phyloP scores from a whole-genome alignment of 2,888 invertebrate genomes.

The Bellardia pandia region DNA sequence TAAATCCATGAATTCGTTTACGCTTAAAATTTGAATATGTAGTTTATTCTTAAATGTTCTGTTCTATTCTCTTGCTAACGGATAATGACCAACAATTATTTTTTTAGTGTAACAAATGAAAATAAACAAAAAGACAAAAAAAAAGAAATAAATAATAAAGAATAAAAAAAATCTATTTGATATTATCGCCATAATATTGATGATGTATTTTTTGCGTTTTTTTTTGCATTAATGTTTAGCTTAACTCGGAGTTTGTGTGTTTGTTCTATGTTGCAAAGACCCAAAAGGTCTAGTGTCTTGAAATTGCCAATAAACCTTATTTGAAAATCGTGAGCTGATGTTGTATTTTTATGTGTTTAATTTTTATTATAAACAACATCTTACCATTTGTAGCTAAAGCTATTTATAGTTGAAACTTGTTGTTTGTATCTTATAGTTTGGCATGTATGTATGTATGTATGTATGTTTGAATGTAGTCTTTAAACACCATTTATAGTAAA shows the following conservation, averaged over 20 bases:
- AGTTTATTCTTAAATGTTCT: background rate
- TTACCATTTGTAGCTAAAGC: slow-evolving; percentile 58
- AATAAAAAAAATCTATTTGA: slow-evolving; percentile 44
- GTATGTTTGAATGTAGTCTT: background rate
- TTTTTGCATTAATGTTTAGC: slow-evolving; percentile 1
- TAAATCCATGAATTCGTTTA: background rate
- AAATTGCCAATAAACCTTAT: slow-evolving; percentile 75
- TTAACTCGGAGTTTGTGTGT: slow-evolving; percentile 21
- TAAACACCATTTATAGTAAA: slow-evolving; percentile 63
- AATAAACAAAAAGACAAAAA: background rate
- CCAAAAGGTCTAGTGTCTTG: slow-evolving; percentile 73
- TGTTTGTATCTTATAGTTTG: slow-evolving; percentile 1
- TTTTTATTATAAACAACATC: slow-evolving; percentile 21
- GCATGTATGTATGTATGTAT: too few species aligned
- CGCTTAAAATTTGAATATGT: background rate
- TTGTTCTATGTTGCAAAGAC: slow-evolving; percentile 36
- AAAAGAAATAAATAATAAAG: background rate
- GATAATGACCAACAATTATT: slow-evolving; percentile 5
- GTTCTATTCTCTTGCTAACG: background rate
- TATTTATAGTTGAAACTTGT: slow-evolving; percentile 66
- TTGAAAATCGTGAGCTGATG: slow-evolving; percentile 76
- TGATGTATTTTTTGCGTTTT: slow-evolving; percentile 49
- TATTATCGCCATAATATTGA: slow-evolving; percentile 63
- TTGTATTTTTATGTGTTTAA: slow-evolving; percentile 1
- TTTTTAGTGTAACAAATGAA: slow-evolving; percentile 40